Conservation (phyloP, 1,140 invertebrate species). For the Drosophila ananassae region DNA sequence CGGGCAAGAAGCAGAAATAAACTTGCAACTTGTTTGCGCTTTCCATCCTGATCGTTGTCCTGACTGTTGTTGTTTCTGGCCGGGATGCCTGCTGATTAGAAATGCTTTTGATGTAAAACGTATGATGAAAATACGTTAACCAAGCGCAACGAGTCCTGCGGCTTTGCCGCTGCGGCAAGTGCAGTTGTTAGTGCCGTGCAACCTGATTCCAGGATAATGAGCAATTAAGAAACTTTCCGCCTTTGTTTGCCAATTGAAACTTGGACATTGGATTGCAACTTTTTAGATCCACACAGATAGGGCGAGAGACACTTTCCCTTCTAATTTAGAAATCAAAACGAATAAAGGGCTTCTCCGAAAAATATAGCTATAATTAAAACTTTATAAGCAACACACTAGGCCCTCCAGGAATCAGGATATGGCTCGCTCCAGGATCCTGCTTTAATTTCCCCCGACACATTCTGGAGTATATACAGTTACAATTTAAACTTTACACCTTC, state of each 20-base stretch:
- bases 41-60: slow-evolving; percentile 12
- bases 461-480: background rate
- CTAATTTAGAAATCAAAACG: background rate
- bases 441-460: slow-evolving; percentile 1
- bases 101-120: slow-evolving; percentile 66
- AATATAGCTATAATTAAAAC: background rate
- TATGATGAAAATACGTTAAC: slow-evolving; percentile 60
- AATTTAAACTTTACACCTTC: slow-evolving; percentile 13
- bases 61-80: background rate
- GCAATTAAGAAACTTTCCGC: slow-evolving; percentile 71
- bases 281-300: slow-evolving; percentile 10
- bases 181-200: slow-evolving; percentile 21
- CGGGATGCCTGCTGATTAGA: slow-evolving; percentile 56
- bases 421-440: no score
- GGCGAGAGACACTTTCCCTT: slow-evolving; percentile 20
- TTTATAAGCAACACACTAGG: slow-evolving; percentile 4
- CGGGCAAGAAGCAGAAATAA: slow-evolving; percentile 45
- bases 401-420: background rate
- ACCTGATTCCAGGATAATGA: slow-evolving; percentile 75
- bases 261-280: slow-evolving; percentile 7
- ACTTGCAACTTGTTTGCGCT: slow-evolving; percentile 77
- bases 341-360: no score
- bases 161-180: slow-evolving; percentile 47
- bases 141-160: slow-evolving; percentile 26
- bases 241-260: slow-evolving; percentile 43